These are phyloP conservation scores for Oreortyx pictus DNA, from an alignment of 2,797 vertebrate species.

Conservation along the genomic window DNA sequence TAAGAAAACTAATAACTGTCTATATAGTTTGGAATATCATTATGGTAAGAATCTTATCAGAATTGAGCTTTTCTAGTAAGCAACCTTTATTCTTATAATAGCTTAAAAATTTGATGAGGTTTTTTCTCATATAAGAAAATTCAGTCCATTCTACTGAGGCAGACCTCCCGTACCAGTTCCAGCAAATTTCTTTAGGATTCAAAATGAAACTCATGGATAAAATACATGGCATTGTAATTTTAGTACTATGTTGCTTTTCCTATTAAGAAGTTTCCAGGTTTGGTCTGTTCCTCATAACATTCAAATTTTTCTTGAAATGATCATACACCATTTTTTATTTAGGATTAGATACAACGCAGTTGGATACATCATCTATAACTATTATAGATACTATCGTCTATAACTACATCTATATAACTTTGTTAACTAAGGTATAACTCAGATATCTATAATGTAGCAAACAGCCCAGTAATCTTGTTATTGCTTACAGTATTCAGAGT, in stretches of 20 bases:
- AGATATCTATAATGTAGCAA: neutral
- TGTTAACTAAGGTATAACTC: neutral
- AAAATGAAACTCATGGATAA: neutral
- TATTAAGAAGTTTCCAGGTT: neutral
- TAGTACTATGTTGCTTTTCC: neutral
- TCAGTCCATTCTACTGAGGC: neutral
- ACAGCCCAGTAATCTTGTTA: neutral
- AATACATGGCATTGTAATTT: neutral
- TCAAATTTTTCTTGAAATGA: neutral
- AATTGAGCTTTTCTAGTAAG: neutral
- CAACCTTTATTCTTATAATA: neutral
- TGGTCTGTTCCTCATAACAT: neutral
- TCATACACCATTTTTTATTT: neutral
- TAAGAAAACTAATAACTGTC: neutral
- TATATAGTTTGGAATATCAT: neutral
- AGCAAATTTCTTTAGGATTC: neutral
- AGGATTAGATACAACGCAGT: neutral
- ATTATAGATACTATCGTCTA: too few species aligned
- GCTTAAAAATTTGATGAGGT: neutral
- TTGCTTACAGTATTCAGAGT: rapidly evolving
- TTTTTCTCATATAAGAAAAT: neutral
- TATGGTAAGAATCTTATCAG: neutral
- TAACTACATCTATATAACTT: too few species aligned
- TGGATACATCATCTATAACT: neutral
- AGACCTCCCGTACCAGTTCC: neutral